Conservation (phyloP, 2,888 invertebrate species). For the Caenorhabditis japonica region DNA sequence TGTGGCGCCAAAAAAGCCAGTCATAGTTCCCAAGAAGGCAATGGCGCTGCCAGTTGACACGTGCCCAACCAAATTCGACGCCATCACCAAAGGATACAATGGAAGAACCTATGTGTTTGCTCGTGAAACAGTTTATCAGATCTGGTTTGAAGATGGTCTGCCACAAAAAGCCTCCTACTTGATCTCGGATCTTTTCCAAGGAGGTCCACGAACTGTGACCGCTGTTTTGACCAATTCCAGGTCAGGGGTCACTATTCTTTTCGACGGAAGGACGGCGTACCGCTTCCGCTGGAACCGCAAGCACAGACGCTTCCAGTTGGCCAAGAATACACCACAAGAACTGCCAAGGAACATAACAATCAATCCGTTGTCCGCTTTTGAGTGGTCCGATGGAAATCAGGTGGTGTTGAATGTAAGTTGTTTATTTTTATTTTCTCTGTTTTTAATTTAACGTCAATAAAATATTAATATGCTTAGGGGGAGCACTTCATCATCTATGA, state of each 20-base stretch:
- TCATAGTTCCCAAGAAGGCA: conserved; percentile 40
- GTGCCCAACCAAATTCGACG: conserved; percentile 70
- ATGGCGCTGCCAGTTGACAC: conserved; percentile 58
- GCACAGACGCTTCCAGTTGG: conserved; percentile 66
- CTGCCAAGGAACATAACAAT: conserved; percentile 68
- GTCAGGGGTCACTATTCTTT: conserved; percentile 68
- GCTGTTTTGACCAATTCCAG: conserved; percentile 72
- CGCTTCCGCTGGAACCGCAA: conserved; percentile 72
- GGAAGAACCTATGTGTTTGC: conserved; percentile 72
- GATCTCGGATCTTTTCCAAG: conserved; percentile 68
- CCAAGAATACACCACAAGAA: conserved; percentile 69
- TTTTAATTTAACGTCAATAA: too few species aligned
- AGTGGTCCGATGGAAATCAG: conserved; percentile 74
- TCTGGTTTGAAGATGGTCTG: conserved; percentile 70
- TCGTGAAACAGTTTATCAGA: conserved; percentile 69
- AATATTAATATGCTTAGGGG: conserved; percentile 37
- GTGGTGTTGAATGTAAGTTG: conserved; percentile 66
- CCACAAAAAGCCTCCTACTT: conserved; percentile 70
- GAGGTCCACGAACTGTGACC: conserved; percentile 70
- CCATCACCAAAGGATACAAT: conserved; percentile 72
- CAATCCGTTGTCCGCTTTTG: conserved; percentile 69
- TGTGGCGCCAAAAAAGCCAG: conserved; percentile 41
- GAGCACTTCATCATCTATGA: conserved; percentile 73
- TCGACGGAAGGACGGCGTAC: conserved; percentile 66
- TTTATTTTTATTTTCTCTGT: too few species aligned